These are phyloP conservation scores for Drosophila robusta DNA, from an alignment of 2,888 invertebrate genomes.

Conservation along the genomic window DNA sequence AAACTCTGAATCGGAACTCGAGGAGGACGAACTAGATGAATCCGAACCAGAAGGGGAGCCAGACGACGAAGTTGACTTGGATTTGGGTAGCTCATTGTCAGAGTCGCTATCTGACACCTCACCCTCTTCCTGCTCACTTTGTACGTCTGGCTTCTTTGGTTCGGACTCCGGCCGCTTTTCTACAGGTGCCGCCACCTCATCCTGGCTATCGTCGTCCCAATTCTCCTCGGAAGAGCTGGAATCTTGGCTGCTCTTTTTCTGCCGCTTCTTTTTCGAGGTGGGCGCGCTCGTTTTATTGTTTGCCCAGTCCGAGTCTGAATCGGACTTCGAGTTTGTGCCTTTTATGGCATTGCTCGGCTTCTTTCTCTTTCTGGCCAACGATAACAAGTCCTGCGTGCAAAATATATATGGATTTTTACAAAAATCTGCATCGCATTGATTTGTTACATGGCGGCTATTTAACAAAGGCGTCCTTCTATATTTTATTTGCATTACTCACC, in stretches of 20 bases:
- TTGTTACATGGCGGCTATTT: conserved; percentile 32
- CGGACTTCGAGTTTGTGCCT: conserved; percentile 80
- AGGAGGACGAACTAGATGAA: conserved; percentile 82
- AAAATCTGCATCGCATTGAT: conserved; percentile 23
- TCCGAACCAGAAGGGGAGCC: conserved; percentile 57
- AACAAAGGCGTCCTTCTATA: not conserved
- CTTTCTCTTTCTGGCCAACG: conserved; percentile 92
- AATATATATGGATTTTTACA: conserved; percentile 41
- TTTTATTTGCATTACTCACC: conserved; percentile 87
- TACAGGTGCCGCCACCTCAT: conserved; percentile 66
- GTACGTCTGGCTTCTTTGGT: conserved; percentile 68
- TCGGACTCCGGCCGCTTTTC: conserved; percentile 59
- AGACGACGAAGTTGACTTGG: conserved; percentile 51
- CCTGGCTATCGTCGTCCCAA: conserved; percentile 83
- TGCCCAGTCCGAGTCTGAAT: conserved; percentile 87
- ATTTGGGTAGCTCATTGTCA: conserved; percentile 84
- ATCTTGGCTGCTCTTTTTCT: conserved; percentile 78
- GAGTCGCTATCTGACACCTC: conserved; percentile 91
- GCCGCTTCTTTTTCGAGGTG: conserved; percentile 84
- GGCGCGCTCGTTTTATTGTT: conserved; percentile 80
- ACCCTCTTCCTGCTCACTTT: conserved; percentile 92
- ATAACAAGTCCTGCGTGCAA: conserved; percentile 89
- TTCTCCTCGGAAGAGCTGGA: conserved; percentile 84
- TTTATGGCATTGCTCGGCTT: conserved; percentile 85
- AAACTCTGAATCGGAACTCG: conserved; percentile 93